Percentiles rank a stretch among this genome's conserved stretches.
phyloP scores from a whole-genome alignment of 2,888 invertebrate species.

The Pollenia griseotomentosa region DNA sequence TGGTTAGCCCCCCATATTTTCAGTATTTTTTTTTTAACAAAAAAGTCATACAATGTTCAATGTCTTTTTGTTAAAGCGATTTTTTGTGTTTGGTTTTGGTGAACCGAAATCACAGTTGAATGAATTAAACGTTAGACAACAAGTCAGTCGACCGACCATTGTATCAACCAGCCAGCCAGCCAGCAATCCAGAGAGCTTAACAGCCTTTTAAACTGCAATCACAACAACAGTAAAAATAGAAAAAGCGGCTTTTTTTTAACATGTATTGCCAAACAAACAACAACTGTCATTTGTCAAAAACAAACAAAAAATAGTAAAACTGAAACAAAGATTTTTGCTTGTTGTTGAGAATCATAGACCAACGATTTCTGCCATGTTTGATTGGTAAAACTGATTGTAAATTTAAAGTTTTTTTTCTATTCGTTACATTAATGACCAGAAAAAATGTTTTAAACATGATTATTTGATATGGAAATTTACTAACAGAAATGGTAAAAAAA shows the following conservation, averaged over 20 bases:
- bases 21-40: background rate
- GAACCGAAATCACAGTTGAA: constrained; percentile 44
- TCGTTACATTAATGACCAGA: constrained; percentile 46
- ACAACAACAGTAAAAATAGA: background rate
- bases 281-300: constrained; percentile 70
- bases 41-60: constrained; percentile 32
- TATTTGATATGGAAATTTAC: constrained; percentile 48
- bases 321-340: constrained; percentile 20
- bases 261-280: constrained; percentile 65
- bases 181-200: constrained; percentile 37
- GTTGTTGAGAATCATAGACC: constrained; percentile 28
- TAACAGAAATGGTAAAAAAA: constrained; percentile 8
- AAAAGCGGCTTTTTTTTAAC: constrained; percentile 62
- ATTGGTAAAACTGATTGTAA: constrained; percentile 55
- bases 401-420: background rate
- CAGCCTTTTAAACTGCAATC: constrained; percentile 47
- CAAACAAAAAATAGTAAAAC: background rate
- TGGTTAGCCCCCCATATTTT: background rate
- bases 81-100: background rate
- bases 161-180: constrained; percentile 1
- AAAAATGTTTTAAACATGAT: constrained; percentile 48
- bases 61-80: constrained; percentile 4
- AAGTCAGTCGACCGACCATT: constrained; percentile 29
- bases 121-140: constrained; percentile 62
- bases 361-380: constrained; percentile 41